Evolutionary conservation across 92 coral and sea anemone species (phyloP).

Genomic region (Isaurus tuberculatus): DNA sequence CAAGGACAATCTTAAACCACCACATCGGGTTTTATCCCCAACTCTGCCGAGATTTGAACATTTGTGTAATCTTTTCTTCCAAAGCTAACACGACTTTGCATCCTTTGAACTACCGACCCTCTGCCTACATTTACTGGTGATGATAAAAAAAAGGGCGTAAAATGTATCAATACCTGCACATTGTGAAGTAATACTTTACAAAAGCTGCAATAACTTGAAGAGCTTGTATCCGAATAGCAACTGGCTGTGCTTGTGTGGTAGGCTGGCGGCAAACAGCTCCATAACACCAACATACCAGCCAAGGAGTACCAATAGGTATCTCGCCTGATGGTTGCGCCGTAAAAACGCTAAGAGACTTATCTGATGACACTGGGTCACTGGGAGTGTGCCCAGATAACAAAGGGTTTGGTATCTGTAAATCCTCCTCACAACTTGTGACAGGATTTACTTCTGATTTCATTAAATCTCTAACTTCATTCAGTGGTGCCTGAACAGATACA

Average conservation of each 20-base stretch:
- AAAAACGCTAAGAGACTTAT: conserved; percentile 3
- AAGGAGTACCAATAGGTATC: conserved; percentile 56
- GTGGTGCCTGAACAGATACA: conserved; percentile 90
- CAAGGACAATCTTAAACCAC: no score
- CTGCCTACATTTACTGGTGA: no score
- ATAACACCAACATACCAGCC: conserved; percentile 71
- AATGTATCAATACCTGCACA: conserved; percentile 66
- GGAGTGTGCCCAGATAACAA: conserved; percentile 25
- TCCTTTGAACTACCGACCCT: no score
- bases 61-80: no score
- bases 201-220: conserved; percentile 88
- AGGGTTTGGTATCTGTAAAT: neutral
- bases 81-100: no score
- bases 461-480: conserved; percentile 75
- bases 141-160: neutral
- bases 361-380: conserved; percentile 9
- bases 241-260: conserved; percentile 49
- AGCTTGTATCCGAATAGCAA: conserved; percentile 82
- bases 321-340: conserved; percentile 12
- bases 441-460: conserved; percentile 61
- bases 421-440: neutral
- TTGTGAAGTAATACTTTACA: conserved; percentile 81
- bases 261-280: conserved; percentile 51
- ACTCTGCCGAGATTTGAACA: no score
- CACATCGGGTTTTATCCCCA: no score